Conservation (phyloP, 2,888 invertebrate genomes). For the Sipha maydis region DNA sequence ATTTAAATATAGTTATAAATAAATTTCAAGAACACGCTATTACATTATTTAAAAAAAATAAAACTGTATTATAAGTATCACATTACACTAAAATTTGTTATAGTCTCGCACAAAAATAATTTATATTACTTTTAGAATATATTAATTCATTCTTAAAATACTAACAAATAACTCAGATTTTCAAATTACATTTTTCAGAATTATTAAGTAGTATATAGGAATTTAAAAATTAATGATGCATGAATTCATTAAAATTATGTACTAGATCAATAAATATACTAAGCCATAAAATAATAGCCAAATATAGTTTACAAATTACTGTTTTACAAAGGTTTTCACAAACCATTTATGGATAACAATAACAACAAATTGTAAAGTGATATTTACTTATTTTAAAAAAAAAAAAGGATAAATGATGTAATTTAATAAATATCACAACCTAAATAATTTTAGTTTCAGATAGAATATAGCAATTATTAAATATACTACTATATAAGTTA, state of each 20-base stretch:
- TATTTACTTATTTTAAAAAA: background rate
- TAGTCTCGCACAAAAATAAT: background rate
- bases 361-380: background rate
- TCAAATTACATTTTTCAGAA: background rate
- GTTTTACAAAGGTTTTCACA: background rate
- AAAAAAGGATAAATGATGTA: background rate
- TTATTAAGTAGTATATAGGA: background rate
- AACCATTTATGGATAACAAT: background rate
- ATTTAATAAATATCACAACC: background rate
- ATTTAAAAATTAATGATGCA: background rate
- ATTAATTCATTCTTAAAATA: background rate
- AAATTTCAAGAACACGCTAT: background rate
- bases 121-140: background rate
- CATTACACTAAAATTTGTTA: conserved; percentile 7
- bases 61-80: conserved; percentile 1
- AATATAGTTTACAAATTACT: background rate
- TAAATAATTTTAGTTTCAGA: background rate
- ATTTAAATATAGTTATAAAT: conserved; percentile 12
- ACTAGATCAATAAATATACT: background rate
- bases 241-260: background rate
- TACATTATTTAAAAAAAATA: conserved; percentile 16
- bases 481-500: too few species aligned
- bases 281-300: background rate
- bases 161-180: background rate
- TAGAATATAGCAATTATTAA: background rate